Conservation (phyloP, 2,888 invertebrate species). For the Torymus texanus region DNA sequence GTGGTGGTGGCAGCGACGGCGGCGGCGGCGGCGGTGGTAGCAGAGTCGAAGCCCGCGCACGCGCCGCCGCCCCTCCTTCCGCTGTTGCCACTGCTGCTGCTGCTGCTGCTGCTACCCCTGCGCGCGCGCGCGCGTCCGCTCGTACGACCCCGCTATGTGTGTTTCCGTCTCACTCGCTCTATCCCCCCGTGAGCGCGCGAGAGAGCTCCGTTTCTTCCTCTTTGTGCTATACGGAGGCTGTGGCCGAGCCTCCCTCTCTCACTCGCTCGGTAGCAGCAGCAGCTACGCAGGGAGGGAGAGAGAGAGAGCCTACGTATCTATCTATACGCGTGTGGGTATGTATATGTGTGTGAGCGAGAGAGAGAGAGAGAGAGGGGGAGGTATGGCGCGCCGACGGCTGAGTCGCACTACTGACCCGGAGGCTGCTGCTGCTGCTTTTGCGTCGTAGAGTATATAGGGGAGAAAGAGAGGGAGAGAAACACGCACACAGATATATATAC, state of each 20-base stretch:
- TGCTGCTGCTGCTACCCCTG: neutral
- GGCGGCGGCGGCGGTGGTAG: constrained; percentile 74
- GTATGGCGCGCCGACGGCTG: constrained; percentile 37
- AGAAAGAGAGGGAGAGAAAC: too few species aligned
- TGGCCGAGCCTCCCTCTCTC: neutral
- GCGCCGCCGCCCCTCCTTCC: constrained; percentile 55
- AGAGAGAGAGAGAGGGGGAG: neutral
- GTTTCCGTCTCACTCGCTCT: neutral
- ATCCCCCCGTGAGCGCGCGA: neutral
- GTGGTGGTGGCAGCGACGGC: constrained; percentile 76
- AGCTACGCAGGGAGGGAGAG: neutral
- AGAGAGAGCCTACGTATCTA: neutral
- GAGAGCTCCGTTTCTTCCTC: neutral
- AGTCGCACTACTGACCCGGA: constrained; percentile 55
- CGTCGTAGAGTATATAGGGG: too few species aligned
- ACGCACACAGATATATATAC: too few species aligned
- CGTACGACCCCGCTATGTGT: neutral
- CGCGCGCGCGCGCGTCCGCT: neutral
- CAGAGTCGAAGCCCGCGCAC: constrained; percentile 31
- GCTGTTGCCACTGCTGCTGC: constrained; percentile 44
- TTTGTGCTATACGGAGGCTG: constrained; percentile 3
- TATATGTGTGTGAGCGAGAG: neutral
- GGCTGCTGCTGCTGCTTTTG: constrained; percentile 15
- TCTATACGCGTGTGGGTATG: neutral
- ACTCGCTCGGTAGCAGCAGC: neutral